Conservation (phyloP, 2,888 invertebrate genomes). For the Pheosia gnoma region DNA sequence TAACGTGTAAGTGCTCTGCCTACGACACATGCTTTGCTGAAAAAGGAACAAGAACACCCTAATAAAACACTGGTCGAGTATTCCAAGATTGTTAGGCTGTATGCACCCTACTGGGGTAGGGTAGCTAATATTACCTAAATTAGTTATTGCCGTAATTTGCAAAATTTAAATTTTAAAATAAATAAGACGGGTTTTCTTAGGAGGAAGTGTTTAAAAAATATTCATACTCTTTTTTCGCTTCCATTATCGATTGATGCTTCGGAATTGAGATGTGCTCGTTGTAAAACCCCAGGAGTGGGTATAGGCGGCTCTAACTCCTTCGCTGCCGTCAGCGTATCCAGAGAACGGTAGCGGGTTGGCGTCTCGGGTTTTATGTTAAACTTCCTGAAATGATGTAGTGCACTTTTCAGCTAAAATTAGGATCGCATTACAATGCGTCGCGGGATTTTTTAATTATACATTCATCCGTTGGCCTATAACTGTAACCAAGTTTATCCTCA, state of each 20-base stretch:
- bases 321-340: constrained; percentile 67
- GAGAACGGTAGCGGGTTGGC: constrained; percentile 73
- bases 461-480: no score
- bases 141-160: no score
- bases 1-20: constrained; percentile 73
- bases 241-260: constrained; percentile 45
- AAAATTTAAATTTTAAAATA: no score
- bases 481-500: no score
- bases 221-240: constrained; percentile 28
- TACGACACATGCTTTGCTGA: constrained; percentile 51
- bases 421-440: no score
- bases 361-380: constrained; percentile 59
- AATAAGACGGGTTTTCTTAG: no score
- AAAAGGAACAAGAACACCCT: constrained; percentile 14
- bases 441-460: no score
- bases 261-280: constrained; percentile 37
- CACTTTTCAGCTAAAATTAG: no score
- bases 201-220: not conserved
- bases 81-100: no score
- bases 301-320: constrained; percentile 49
- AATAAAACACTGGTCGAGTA: no score
- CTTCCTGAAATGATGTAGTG: constrained; percentile 35
- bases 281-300: constrained; percentile 58
- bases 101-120: no score
- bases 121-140: no score